Conservation (phyloP, 2,797 vertebrate species). For the Myotis myotis region DNA sequence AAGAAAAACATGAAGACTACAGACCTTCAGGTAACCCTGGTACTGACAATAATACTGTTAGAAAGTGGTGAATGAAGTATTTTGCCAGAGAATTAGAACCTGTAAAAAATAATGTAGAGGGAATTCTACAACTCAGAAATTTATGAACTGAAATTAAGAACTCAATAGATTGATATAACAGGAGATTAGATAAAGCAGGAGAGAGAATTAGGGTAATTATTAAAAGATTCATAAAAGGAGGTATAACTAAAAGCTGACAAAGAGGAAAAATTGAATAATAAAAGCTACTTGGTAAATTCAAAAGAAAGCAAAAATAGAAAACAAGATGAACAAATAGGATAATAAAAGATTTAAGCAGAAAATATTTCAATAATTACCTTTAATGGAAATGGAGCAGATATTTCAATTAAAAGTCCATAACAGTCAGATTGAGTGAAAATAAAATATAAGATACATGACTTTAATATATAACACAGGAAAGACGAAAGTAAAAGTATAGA, state of each 20-base stretch:
- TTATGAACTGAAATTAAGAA: slow-evolving; percentile 38
- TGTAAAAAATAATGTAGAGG: slow-evolving; percentile 12
- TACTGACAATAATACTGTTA: not conserved
- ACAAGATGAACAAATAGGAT: not conserved
- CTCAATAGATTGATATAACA: slow-evolving; percentile 28
- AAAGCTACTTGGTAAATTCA: not conserved
- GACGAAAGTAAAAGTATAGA: not conserved
- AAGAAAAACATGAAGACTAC: not conserved
- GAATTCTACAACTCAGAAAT: not conserved
- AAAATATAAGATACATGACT: not conserved
- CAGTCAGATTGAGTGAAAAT: not conserved
- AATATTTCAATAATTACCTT: not conserved
- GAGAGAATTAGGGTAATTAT: not conserved
- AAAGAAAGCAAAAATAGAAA: not conserved
- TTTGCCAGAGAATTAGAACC: not conserved
- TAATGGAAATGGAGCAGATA: not conserved
- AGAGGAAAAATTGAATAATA: not conserved
- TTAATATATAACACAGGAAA: not conserved
- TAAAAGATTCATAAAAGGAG: slow-evolving; percentile 10
- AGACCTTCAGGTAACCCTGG: not conserved
- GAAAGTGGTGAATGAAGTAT: not conserved
- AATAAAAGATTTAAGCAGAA: not conserved
- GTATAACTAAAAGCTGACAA: not conserved
- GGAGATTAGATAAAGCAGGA: slow-evolving; percentile 15
- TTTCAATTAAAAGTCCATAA: not conserved